A percentile compares a stretch with the other conserved stretches of the same genome.
phyloP scores from a whole-genome alignment of 2,113 vertebrate genomes.

The Nymphicus hollandicus region DNA sequence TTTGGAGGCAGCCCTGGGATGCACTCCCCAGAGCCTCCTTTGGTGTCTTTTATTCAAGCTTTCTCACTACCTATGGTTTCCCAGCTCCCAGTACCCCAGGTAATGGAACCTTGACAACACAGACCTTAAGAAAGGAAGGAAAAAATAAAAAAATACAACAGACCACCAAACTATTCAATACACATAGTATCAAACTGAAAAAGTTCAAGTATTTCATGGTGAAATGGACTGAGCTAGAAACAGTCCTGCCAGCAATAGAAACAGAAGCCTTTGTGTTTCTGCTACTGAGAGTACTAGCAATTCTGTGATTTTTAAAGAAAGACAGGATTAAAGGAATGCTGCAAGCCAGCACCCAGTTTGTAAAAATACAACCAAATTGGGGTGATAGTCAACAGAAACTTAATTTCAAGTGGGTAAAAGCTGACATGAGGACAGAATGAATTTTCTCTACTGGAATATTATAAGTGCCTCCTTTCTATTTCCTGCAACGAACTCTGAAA shows the following conservation, averaged over 20 bases:
- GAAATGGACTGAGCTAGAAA: background rate
- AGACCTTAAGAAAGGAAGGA: background rate
- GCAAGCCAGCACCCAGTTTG: background rate
- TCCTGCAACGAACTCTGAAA: background rate
- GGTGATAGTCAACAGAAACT: constrained; percentile 27
- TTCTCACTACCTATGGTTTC: background rate
- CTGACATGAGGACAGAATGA: background rate
- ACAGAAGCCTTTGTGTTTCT: background rate
- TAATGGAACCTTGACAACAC: background rate
- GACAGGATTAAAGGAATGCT: background rate
- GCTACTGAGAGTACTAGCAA: background rate
- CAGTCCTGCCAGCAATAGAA: background rate
- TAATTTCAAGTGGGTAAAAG: constrained; percentile 50
- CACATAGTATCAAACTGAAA: background rate
- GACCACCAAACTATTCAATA: background rate
- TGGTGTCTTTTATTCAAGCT: background rate
- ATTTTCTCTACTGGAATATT: constrained; percentile 27
- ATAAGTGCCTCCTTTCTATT: background rate
- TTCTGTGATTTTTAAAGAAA: background rate
- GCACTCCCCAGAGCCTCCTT: background rate
- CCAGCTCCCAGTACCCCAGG: background rate
- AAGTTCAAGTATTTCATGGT: background rate
- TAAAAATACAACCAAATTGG: background rate
- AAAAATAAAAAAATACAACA: background rate
- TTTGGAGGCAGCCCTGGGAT: background rate